Evolutionary conservation across 2,888 invertebrate species (phyloP).

Genomic region (Ommatoiulus sabulosus): DNA sequence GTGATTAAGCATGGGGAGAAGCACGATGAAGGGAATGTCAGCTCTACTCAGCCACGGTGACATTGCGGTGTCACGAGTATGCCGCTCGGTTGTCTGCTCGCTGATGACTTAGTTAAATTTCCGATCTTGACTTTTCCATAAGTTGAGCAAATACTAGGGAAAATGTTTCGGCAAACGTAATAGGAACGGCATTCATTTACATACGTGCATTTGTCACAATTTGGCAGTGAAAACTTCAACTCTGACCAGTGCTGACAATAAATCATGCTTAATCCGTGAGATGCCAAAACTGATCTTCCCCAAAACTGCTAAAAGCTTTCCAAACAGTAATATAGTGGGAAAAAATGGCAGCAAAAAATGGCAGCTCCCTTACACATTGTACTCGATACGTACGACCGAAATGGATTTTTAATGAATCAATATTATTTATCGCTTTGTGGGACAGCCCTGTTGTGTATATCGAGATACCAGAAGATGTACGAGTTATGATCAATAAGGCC

Average conservation of each 20-base stretch:
- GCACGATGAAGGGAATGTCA: conserved; percentile 9
- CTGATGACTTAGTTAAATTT: conserved; percentile 33
- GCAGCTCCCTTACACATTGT: conserved; percentile 40
- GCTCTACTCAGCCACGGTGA: neutral
- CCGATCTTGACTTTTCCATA: conserved; percentile 38
- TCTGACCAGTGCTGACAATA: conserved; percentile 58
- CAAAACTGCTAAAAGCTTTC: conserved; percentile 55
- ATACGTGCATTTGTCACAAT: conserved; percentile 58
- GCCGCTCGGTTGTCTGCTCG: conserved; percentile 16
- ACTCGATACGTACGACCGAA: conserved; percentile 45
- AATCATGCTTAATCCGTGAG: conserved; percentile 59
- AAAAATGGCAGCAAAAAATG: conserved; percentile 47
- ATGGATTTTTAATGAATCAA: conserved; percentile 59
- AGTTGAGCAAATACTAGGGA: conserved; percentile 48
- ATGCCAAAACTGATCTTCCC: conserved; percentile 56
- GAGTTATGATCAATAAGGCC: conserved; percentile 47
- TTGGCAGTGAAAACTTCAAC: conserved; percentile 57
- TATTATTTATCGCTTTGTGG: conserved; percentile 58
- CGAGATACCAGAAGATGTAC: conserved; percentile 16
- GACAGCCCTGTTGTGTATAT: conserved; percentile 29
- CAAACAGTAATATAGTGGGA: conserved; percentile 45
- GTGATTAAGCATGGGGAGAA: conserved; percentile 2
- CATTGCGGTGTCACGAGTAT: conserved; percentile 18
- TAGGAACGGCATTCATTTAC: conserved; percentile 54
- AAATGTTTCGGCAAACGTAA: neutral